Evolutionary conservation across 1,140 invertebrate genomes (phyloP).

Genomic region (Brachystomella parvula): DNA sequence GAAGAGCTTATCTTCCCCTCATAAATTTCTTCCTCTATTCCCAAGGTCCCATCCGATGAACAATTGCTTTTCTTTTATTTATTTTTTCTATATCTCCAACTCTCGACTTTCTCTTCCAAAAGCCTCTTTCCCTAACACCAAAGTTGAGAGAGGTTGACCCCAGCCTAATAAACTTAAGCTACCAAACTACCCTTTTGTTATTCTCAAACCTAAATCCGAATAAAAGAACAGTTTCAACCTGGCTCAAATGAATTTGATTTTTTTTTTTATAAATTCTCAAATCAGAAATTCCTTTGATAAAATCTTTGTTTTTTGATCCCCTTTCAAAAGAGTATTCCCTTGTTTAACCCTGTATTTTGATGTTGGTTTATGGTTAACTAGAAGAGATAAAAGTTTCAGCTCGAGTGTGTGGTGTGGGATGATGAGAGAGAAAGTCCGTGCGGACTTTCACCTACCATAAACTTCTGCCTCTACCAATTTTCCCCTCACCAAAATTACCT

Average conservation of each 20-base stretch:
- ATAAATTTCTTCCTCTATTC: constrained; percentile 28
- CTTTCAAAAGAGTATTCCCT: no score
- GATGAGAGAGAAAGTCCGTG: background rate
- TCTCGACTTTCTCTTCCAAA: no score
- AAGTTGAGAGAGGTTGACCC: background rate
- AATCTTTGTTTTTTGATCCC: no score
- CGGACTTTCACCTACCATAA: background rate
- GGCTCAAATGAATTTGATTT: no score
- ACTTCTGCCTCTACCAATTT: background rate
- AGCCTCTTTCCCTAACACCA: background rate
- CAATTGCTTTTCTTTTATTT: constrained; percentile 2
- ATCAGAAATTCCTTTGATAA: no score
- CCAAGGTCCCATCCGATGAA: background rate
- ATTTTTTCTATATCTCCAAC: background rate
- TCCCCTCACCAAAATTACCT: background rate
- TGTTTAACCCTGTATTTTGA: no score
- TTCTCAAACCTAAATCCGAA: constrained; percentile 7
- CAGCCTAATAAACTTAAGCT: background rate
- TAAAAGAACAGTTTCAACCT: background rate
- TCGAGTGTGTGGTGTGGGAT: background rate
- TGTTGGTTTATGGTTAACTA: background rate
- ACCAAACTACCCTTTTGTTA: constrained; percentile 6
- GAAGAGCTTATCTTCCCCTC: constrained; percentile 32
- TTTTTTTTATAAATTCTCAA: no score
- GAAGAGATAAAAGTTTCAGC: background rate